Base-by-base conservation (phyloP, 2,113 vertebrate genomes). In the Caloenas nicobarica region DNA sequence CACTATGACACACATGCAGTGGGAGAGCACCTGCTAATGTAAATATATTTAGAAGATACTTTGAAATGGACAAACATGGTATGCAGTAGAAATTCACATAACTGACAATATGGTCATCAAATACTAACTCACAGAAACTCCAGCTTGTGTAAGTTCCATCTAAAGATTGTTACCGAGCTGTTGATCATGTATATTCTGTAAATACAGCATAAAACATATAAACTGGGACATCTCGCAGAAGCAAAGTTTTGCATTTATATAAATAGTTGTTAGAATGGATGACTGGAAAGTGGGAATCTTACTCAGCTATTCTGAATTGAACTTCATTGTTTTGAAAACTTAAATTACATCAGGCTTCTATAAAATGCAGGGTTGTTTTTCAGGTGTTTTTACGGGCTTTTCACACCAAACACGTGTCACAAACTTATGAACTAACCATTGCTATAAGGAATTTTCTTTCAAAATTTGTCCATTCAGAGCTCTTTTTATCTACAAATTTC, bases 391-490 rank as follows among this genome's bases (percentile, higher is more conserved):
- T 22, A 14, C 21, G 38, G 21, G 15, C 11, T 73, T 79, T 73
- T 86, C 16, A 16, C 5, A n/a, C 11, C 11, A 8, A 38, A 0
- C 2, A 0, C 69, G 16, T 34, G 40, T 51, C 23, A 61, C 40
- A 86, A 65, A 53, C 11, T 6, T 28, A 40, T 1, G 11, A 70
- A 9, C 29, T 66, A 58, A 36, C 18, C 8, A 6, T 9, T 54
- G 11, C n/a, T 78, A 34, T 71, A 71, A 77, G 50, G 38, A 54
- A 5, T 86, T 84, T 58, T 73, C 34, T 78, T 81, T 54, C 11
- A 28, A 33, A 28, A 6, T 71, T 66, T 83, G 10, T 78, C 17
- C 15, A 14, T 81, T 86, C 38, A 51, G 34, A 68, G 14, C 12
- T 84, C 21, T 16, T 33, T 33, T 58, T 82, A 10, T 65, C 26